These are phyloP conservation scores for Bubo scandiacus DNA, from an alignment of 2,113 vertebrate genomes.

Conservation along the genomic window DNA sequence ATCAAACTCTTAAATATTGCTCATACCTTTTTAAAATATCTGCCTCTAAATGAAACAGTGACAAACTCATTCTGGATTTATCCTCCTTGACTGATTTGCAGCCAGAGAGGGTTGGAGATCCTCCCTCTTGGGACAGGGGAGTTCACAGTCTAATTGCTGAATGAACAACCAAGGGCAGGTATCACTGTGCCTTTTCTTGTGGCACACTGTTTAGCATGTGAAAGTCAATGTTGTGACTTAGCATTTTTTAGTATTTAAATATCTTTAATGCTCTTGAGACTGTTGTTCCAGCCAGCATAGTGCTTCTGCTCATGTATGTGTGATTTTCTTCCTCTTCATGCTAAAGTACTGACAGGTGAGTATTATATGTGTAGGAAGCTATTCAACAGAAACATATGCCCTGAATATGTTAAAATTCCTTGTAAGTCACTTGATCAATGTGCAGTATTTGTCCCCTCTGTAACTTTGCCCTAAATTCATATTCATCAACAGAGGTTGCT, in stretches of 20 bases:
- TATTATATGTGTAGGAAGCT: slow-evolving; percentile 13
- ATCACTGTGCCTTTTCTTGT: not conserved
- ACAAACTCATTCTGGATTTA: slow-evolving; percentile 21
- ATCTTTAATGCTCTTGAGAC: not conserved
- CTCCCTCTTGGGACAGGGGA: not conserved
- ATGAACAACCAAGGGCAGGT: not conserved
- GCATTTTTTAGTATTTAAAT: not conserved
- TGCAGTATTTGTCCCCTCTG: slow-evolving; percentile 23
- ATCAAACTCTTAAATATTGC: slow-evolving; percentile 25
- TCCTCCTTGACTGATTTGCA: not conserved
- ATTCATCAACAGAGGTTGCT: slow-evolving; percentile 58
- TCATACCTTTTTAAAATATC: slow-evolving; percentile 44
- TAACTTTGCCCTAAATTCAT: slow-evolving; percentile 58
- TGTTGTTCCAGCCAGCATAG: not conserved
- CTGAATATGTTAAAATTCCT: slow-evolving; percentile 25
- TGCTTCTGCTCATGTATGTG: not conserved
- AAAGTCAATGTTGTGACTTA: not conserved
- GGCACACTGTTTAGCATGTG: not conserved
- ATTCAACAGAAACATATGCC: slow-evolving; percentile 36
- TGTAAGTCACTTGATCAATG: slow-evolving; percentile 35
- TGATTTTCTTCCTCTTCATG: not conserved
- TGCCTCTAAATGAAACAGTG: not conserved
- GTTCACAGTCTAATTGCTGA: not conserved
- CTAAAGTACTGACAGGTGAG: slow-evolving; percentile 34
- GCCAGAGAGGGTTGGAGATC: not conserved